These are phyloP conservation scores for Trochalopteron elliotii DNA, from an alignment of 2,113 vertebrate species.

Conservation along the genomic window DNA sequence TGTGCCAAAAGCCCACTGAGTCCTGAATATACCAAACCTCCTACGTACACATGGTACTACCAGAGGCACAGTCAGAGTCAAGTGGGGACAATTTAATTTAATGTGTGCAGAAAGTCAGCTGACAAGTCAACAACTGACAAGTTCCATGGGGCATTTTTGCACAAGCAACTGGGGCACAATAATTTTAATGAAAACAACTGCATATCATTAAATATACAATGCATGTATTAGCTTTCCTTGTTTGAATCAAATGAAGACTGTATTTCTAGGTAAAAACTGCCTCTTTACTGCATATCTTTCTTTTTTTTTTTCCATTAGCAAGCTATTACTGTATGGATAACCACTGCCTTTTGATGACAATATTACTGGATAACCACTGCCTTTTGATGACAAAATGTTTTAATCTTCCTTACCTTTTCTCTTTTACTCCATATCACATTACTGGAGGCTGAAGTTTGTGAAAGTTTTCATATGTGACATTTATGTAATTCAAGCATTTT, in stretches of 20 bases:
- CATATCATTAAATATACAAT: not conserved
- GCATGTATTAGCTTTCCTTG: not conserved
- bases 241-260: not conserved
- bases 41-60: fast-evolving
- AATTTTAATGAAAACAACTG: not conserved
- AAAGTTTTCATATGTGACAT: not conserved
- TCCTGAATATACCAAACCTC: not conserved
- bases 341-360: not conserved
- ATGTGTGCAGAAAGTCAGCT: not conserved
- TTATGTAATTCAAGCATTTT: not conserved
- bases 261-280: not conserved
- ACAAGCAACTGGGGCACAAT: not conserved
- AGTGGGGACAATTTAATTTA: not conserved
- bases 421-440: not conserved
- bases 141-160: not conserved
- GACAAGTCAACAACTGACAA: not conserved
- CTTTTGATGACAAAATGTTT: not conserved
- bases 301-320: not conserved
- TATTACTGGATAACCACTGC: not conserved
- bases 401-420: not conserved
- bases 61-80: not conserved
- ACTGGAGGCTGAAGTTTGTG: not conserved
- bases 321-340: not conserved
- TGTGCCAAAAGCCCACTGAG: not conserved
- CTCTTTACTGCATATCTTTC: not conserved